Conservation (phyloP, 2,797 vertebrate species). For the Gila robusta region DNA sequence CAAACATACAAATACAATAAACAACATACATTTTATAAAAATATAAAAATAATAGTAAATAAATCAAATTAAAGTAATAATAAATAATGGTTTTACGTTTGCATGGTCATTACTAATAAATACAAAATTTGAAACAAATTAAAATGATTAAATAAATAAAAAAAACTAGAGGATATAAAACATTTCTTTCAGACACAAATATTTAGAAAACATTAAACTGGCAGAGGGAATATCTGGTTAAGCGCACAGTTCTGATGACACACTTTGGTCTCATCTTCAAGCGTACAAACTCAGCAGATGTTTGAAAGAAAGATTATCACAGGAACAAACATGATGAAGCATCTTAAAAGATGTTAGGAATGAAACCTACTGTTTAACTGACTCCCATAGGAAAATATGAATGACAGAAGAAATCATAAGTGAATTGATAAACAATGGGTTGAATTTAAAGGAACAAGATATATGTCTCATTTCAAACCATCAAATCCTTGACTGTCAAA, state of each 20-base stretch:
- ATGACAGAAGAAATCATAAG: background rate
- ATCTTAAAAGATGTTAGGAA: background rate
- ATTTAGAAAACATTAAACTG: conserved; percentile 9
- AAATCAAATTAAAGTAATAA: background rate
- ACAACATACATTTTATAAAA: background rate
- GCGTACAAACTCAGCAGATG: conserved; percentile 2
- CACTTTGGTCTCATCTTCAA: conserved; percentile 7
- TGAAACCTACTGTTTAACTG: background rate
- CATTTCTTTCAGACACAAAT: background rate
- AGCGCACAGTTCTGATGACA: background rate
- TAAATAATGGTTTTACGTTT: background rate
- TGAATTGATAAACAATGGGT: background rate
- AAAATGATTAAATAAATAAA: background rate
- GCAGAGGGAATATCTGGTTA: background rate
- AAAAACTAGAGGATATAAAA: background rate
- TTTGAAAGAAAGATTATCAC: conserved; percentile 7
- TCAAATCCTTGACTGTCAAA: background rate
- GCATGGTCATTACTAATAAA: background rate
- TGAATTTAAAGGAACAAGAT: conserved; percentile 1
- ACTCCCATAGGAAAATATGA: background rate
- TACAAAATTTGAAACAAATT: background rate
- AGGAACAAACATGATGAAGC: background rate
- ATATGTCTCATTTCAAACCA: background rate
- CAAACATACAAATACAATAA: background rate
- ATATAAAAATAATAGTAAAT: background rate